These are phyloP conservation scores for Drosophila bocki DNA, from an alignment of 1,140 invertebrate genomes.

Conservation along the genomic window DNA sequence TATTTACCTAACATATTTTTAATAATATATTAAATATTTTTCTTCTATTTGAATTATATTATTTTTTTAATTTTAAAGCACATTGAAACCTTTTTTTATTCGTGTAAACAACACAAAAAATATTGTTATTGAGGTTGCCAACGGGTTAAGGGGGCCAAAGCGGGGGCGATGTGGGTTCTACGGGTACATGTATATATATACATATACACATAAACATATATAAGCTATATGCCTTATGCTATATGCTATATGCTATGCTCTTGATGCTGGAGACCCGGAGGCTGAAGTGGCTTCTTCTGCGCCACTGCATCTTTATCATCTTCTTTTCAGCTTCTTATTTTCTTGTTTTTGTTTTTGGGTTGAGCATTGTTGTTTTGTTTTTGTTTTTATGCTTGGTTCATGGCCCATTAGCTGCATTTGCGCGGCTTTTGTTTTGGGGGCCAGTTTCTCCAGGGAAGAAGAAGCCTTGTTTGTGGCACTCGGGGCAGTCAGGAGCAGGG, in stretches of 20 bases:
- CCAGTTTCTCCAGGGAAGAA: constrained; percentile 30
- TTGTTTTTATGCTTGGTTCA: constrained; percentile 44
- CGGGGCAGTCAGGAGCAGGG: constrained; percentile 64
- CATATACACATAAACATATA: background rate
- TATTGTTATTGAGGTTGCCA: constrained; percentile 74
- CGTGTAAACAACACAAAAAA: constrained; percentile 51
- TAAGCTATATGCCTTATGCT: background rate
- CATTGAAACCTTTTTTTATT: background rate
- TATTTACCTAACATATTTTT: too few relatives aligned
- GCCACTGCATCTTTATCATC: constrained; percentile 20
- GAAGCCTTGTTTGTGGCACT: constrained; percentile 64
- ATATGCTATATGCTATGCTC: constrained; percentile 2
- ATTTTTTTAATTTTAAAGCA: background rate
- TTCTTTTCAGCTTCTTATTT: constrained; percentile 2
- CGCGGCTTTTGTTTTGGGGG: constrained; percentile 53
- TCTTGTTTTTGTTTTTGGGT: constrained; percentile 5
- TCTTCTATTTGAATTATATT: background rate
- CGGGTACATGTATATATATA: constrained; percentile 13
- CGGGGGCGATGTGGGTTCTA: constrained; percentile 17
- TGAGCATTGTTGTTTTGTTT: constrained; percentile 6
- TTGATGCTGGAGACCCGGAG: constrained; percentile 44
- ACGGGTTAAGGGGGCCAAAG: background rate
- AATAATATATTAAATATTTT: background rate
- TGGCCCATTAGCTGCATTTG: constrained; percentile 64
- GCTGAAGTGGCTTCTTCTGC: constrained; percentile 18